Evolutionary conservation across 1,140 invertebrate species (phyloP).

Genomic region (Drosophila jambulina): DNA sequence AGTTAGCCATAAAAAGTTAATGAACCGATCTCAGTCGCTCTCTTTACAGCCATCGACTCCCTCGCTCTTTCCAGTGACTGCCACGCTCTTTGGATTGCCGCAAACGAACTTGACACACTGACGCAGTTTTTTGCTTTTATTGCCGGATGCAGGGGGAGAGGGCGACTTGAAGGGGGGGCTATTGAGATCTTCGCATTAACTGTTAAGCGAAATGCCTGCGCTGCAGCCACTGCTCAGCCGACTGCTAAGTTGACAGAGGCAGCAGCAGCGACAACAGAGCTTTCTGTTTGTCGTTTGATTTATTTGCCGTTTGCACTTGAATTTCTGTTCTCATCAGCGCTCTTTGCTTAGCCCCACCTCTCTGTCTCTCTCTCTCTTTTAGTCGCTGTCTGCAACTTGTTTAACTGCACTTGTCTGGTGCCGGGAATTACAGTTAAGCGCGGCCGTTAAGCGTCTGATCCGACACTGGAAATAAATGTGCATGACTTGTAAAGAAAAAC

Average conservation of each 20-base stretch:
- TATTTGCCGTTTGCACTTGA: conserved; percentile 81
- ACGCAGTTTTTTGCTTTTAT: conserved; percentile 63
- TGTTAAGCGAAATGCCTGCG: conserved; percentile 68
- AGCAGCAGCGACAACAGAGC: conserved; percentile 28
- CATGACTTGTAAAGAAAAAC: neutral
- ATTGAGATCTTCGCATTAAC: conserved; percentile 54
- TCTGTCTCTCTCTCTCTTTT: conserved; percentile 17
- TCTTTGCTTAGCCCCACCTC: conserved; percentile 22
- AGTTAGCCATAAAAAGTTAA: conserved; percentile 2
- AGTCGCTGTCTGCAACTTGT: conserved; percentile 64
- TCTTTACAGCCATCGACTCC: conserved; percentile 4
- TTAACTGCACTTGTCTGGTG: conserved; percentile 77
- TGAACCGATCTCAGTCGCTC: conserved; percentile 23
- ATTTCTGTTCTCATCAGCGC: conserved; percentile 45
- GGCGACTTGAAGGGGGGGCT: neutral
- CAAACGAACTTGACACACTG: conserved; percentile 83
- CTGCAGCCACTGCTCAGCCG: conserved; percentile 20
- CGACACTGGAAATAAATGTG: conserved; percentile 1
- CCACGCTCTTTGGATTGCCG: conserved; percentile 26
- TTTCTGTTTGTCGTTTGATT: conserved; percentile 79
- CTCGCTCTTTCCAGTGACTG: conserved; percentile 3
- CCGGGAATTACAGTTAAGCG: conserved; percentile 70
- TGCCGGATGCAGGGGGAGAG: neutral
- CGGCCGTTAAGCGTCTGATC: conserved; percentile 58
- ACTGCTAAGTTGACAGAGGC: conserved; percentile 21